Evolutionary conservation across 2,888 invertebrate species (phyloP).

Genomic region (Clitarchus hookeri): DNA sequence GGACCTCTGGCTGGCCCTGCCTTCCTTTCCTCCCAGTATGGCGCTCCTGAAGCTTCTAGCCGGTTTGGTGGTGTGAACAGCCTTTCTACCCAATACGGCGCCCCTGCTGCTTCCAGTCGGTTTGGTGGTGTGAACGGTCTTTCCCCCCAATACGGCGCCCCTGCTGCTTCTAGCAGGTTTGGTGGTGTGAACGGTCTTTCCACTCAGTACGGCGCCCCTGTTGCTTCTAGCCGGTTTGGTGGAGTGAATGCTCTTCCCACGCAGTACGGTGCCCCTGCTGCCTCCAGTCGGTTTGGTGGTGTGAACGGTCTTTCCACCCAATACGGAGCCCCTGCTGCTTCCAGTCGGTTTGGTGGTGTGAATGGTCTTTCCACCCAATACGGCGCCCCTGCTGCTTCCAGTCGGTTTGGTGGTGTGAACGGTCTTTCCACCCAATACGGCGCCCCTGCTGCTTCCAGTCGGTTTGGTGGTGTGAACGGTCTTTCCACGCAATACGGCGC

Average conservation of each 20-base stretch:
- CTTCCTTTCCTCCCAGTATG: constrained; percentile 27
- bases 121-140: constrained; percentile 29
- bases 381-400: no score
- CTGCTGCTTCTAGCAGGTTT: constrained; percentile 29
- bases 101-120: constrained; percentile 44
- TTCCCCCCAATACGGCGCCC: constrained; percentile 49
- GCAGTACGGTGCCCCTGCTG: constrained; percentile 46
- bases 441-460: no score
- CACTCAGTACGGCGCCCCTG: background rate
- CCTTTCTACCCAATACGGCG: constrained; percentile 51
- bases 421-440: no score
- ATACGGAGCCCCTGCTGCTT: background rate
- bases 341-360: no score
- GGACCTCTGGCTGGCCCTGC: constrained; percentile 25
- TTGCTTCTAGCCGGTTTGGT: background rate
- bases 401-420: no score
- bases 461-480: no score
- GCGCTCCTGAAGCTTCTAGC: constrained; percentile 31
- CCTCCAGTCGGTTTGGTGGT: no score
- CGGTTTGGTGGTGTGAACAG: constrained; percentile 22
- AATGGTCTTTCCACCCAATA: constrained; percentile 50
- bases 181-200: constrained; percentile 19
- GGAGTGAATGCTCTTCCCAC: constrained; percentile 43
- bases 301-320: background rate
- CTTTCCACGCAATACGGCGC: no score